Base-by-base conservation (phyloP, 2,113 vertebrate genomes). In the Poecilia latipinna region DNA sequence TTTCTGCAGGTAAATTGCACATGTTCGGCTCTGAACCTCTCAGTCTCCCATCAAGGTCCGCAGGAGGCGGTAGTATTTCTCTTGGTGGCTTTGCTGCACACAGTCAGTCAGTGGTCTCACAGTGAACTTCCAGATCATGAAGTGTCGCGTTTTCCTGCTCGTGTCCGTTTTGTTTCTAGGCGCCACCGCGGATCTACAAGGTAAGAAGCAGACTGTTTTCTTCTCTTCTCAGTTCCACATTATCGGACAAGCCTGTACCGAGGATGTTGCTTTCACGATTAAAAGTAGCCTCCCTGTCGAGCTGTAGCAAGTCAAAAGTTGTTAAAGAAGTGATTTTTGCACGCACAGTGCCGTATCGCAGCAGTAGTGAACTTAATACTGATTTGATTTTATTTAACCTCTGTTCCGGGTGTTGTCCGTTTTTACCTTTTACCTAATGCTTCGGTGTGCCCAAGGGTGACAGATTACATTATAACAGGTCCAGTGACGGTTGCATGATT, bases 101-200 rank as follows among this genome's bases (percentile, higher is more conserved):
- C 42, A 24, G 5, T 2, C 22, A 12, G 35, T 37, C 35, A 11
- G 35, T 37, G 8, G 61, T 39, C 22, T 37, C 4, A 2, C 51
- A 72, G 19, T 10, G 60, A 26, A 29, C 8, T 11, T 28, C n/a
- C 19, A 11, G n/a, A 70, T 4, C 1, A 33, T 17, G 88, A 66
- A 61, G 61, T 4, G 48, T 26, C 8, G 11, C 24, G 44, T 32
- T 5, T 12, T 29, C 69, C 7, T 77, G 44, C 3, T 85, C 4
- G 3, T 81, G 19, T 12, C 37, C 5, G 1, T 85, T 12, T 51
- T 82, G 4, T 68, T 79, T 31, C 44, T 82, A n/a, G 8, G 19
- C 4, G 88, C 76, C 1, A 61, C 82, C 44, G 66, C 73, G 48
- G 57, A 86, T 31, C 39, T 12, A 1, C 62, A 73, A 0, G 80